Conservation (phyloP, 2,113 vertebrate species). For the Chionis minor region DNA sequence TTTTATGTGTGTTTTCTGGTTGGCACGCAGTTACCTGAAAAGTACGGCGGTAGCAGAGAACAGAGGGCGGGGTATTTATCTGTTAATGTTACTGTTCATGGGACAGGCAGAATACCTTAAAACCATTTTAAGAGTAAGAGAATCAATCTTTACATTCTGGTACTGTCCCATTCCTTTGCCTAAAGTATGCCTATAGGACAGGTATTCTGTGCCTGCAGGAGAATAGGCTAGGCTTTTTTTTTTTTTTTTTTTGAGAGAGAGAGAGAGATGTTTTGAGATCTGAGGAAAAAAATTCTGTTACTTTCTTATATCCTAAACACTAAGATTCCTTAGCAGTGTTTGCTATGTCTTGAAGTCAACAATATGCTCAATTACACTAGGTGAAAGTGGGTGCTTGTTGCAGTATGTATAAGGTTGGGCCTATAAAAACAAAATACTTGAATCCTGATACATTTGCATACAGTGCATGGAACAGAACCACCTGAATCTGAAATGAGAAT, state of each 20-base stretch:
- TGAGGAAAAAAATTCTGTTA: background rate
- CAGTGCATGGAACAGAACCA: background rate
- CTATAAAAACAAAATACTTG: background rate
- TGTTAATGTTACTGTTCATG: background rate
- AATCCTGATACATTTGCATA: background rate
- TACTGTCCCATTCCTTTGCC: background rate
- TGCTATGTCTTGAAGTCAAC: background rate
- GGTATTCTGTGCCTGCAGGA: background rate
- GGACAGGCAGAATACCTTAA: background rate
- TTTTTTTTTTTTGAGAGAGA: no score
- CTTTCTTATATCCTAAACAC: background rate
- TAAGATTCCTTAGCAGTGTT: background rate
- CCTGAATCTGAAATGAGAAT: background rate
- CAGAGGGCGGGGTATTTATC: background rate
- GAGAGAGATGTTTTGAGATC: background rate
- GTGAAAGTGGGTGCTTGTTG: background rate
- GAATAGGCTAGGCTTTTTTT: background rate
- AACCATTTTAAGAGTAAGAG: background rate
- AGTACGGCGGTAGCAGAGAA: background rate
- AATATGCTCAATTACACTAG: background rate
- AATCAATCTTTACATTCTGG: background rate
- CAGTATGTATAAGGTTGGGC: background rate
- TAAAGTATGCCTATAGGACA: background rate
- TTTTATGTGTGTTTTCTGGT: background rate
- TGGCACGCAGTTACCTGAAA: background rate